Evolutionary conservation across 2,888 invertebrate genomes (phyloP).

Genomic region (Lasioglossum marginatum): DNA sequence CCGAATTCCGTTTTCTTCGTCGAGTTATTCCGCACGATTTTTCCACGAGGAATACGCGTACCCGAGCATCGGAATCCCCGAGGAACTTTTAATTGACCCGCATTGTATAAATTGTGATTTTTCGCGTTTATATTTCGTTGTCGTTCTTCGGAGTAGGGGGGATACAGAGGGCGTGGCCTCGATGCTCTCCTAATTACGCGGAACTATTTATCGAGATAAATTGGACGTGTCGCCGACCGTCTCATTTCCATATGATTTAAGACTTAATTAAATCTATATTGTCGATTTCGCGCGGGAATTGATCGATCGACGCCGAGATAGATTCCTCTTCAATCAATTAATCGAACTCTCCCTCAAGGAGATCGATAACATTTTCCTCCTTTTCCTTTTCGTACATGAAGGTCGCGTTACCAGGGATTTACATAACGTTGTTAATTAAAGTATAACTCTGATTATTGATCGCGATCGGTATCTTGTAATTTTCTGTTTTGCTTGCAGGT

Average conservation of each 20-base stretch:
- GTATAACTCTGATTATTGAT: not conserved
- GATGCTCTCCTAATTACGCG: conserved; percentile 36
- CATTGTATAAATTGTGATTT: conserved; percentile 35
- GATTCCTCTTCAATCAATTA: not conserved
- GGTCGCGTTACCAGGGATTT: not conserved
- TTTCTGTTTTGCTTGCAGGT: not conserved
- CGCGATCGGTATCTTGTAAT: not conserved
- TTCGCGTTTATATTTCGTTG: conserved; percentile 10
- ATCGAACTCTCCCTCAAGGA: not conserved
- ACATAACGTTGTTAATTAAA: not conserved
- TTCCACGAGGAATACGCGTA: not conserved
- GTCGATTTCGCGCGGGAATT: conserved; percentile 15
- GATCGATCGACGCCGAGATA: not conserved
- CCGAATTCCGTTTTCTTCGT: not conserved
- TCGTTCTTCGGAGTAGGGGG: not conserved
- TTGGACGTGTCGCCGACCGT: conserved; percentile 3
- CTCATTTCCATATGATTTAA: conserved; percentile 32
- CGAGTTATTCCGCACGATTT: not conserved
- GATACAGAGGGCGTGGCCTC: not conserved
- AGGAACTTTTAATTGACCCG: conserved; percentile 53
- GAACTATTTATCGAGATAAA: conserved; percentile 36
- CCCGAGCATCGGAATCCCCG: not conserved
- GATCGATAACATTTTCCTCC: not conserved
- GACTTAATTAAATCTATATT: conserved; percentile 33
- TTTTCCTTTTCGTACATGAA: not conserved